Conservation (phyloP, 1,140 invertebrate species). For the Panagrolaimus sp. region DNA sequence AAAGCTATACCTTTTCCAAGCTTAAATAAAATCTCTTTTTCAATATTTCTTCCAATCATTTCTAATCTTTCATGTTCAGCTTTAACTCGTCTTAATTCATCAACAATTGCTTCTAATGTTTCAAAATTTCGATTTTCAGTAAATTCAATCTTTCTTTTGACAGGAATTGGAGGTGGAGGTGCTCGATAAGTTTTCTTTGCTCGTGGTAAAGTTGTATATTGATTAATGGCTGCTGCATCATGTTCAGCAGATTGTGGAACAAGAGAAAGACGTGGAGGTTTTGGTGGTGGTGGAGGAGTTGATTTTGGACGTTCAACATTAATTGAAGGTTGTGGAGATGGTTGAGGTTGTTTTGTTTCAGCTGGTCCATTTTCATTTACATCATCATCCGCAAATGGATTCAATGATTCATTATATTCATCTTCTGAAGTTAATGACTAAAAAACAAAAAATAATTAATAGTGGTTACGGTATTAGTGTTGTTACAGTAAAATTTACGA, state of each 20-base stretch:
- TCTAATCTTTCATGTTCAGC: slow-evolving; percentile 6
- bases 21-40: background rate
- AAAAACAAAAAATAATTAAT: background rate
- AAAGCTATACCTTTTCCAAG: slow-evolving; percentile 5
- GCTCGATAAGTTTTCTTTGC: slow-evolving; percentile 13
- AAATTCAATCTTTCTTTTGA: slow-evolving; percentile 10
- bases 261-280: slow-evolving; percentile 4
- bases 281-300: background rate
- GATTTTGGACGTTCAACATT: background rate
- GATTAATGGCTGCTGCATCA: background rate
- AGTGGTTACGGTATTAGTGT: too few species aligned
- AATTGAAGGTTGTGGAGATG: background rate
- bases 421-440: background rate
- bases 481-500: too few species aligned
- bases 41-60: background rate
- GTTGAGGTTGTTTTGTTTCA: background rate
- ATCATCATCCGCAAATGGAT: background rate
- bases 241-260: background rate
- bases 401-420: background rate
- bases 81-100: background rate
- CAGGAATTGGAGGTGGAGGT: slow-evolving; percentile 2
- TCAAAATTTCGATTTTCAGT: background rate
- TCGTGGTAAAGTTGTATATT: background rate
- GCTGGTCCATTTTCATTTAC: background rate
- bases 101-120: background rate